A percentile compares a stretch with the other conserved stretches of the same genome.
Evolutionary conservation across 1,140 invertebrate species (phyloP).

Genomic region (Drosophila repletoides): DNA sequence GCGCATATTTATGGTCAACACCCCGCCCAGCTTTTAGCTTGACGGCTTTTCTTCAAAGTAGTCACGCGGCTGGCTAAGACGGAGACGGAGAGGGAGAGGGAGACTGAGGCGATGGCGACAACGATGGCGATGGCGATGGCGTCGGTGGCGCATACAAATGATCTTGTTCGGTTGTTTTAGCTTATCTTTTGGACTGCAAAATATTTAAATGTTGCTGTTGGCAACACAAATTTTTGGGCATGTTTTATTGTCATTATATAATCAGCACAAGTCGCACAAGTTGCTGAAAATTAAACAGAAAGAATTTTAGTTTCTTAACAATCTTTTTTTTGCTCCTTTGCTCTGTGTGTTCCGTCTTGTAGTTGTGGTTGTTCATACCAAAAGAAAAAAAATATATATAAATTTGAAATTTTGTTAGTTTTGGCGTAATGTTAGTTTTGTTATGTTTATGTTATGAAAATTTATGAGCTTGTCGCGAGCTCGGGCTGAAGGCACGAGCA

Average conservation of each 20-base stretch:
- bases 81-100: conserved; percentile 1
- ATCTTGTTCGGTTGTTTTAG: conserved; percentile 33
- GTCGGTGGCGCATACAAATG: conserved; percentile 70
- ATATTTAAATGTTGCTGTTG: conserved; percentile 58
- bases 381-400: conserved; percentile 20
- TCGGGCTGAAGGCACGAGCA: conserved; percentile 22
- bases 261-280: conserved; percentile 72
- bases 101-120: not conserved
- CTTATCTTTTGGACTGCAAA: conserved; percentile 43
- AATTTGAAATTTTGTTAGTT: conserved; percentile 11
- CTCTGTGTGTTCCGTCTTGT: not conserved
- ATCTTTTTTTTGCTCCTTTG: too few relatives aligned
- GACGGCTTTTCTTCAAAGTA: conserved; percentile 75
- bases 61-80: conserved; percentile 48
- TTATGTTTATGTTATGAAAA: conserved; percentile 63
- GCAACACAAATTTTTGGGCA: conserved; percentile 36
- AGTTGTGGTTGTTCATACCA: not conserved
- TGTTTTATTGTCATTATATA: conserved; percentile 78
- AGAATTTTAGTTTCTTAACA: conserved; percentile 22
- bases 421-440: conserved; percentile 57
- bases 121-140: conserved; percentile 11
- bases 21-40: conserved; percentile 41
- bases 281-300: conserved; percentile 56
- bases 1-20: conserved; percentile 63
- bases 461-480: conserved; percentile 54